phyloP scores from a whole-genome alignment of 2,888 invertebrate species.

The Tetranychus piercei region DNA sequence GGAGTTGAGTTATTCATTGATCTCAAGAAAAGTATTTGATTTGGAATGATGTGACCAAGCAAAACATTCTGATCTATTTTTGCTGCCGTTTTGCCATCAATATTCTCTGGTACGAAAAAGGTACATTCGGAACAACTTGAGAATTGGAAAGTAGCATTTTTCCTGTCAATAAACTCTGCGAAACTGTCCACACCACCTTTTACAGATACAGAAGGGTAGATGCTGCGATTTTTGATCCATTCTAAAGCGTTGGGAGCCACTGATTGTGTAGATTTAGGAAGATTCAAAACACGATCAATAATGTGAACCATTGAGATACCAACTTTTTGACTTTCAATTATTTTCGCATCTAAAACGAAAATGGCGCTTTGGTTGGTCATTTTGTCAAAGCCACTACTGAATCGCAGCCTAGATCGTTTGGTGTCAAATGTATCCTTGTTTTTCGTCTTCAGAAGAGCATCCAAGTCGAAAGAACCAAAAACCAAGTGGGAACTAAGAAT shows the following conservation, averaged over 20 bases:
- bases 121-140: not conserved
- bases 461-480: not conserved
- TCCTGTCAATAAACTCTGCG: not conserved
- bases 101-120: not conserved
- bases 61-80: not conserved
- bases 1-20: conserved; percentile 36
- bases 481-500: not conserved
- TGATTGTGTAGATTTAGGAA: not conserved
- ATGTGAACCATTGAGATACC: not conserved
- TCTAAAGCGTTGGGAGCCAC: conserved; percentile 35
- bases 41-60: conserved; percentile 62
- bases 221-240: not conserved
- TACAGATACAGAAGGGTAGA: not conserved
- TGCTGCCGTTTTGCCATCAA: not conserved
- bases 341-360: not conserved
- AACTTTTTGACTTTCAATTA: not conserved
- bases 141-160: not conserved
- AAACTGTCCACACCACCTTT: not conserved
- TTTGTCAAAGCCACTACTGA: not conserved
- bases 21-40: conserved; percentile 59
- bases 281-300: not conserved
- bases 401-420: not conserved
- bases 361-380: not conserved
- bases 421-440: not conserved
- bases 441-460: not conserved